These are phyloP conservation scores for Drosophila mercatorum DNA, from an alignment of 2,888 invertebrate species.

Conservation along the genomic window DNA sequence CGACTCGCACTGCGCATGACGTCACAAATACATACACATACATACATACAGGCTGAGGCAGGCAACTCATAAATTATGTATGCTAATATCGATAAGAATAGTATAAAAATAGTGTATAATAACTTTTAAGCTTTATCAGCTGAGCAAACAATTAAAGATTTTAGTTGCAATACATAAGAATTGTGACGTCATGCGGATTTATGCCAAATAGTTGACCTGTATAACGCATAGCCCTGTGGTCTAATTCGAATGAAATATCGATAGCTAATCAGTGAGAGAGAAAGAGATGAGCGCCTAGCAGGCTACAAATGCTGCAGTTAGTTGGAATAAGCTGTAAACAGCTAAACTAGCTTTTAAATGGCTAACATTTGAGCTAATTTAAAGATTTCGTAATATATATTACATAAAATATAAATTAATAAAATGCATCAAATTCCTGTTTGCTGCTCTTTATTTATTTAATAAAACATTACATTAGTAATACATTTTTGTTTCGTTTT, in stretches of 20 bases:
- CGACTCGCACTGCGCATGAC: constrained; percentile 38
- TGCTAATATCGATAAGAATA: background rate
- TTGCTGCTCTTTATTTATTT: background rate
- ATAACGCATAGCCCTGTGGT: background rate
- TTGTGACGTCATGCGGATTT: background rate
- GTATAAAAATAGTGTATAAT: background rate
- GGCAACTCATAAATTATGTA: background rate
- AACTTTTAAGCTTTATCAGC: no score
- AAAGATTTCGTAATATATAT: no score
- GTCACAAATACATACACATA: constrained; percentile 14
- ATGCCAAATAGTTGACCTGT: background rate
- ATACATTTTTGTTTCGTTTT: no score
- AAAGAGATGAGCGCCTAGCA: no score
- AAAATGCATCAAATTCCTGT: background rate
- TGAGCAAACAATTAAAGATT: no score
- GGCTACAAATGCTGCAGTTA: background rate
- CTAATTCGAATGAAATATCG: background rate
- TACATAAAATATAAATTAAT: background rate
- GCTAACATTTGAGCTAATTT: background rate
- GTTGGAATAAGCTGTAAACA: background rate
- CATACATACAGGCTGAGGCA: background rate
- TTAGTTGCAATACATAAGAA: background rate
- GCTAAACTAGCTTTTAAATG: background rate
- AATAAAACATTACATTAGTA: background rate
- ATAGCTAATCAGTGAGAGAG: background rate